Evolutionary conservation across 2,888 invertebrate genomes (phyloP).

Genomic region (Caenorhabditis panamensis): DNA sequence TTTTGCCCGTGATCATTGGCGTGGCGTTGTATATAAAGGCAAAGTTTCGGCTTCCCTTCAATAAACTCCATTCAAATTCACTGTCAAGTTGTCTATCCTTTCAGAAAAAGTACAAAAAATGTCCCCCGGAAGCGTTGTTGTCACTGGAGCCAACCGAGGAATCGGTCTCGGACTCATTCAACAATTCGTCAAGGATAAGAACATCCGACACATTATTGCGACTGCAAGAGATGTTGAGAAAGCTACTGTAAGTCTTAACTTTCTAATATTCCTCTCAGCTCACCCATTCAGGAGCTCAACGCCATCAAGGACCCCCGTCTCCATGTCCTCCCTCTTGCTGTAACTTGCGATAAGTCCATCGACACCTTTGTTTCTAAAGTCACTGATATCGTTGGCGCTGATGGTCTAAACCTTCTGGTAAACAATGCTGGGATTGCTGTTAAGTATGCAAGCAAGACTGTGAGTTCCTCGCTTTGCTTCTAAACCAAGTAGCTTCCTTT

Average conservation of each 20-base stretch:
- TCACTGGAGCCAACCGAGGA: conserved; percentile 93
- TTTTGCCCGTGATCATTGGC: no score
- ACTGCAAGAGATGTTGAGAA: conserved; percentile 88
- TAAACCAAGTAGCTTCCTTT: no score
- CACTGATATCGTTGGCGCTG: conserved; percentile 36
- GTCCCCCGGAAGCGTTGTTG: conserved; percentile 84
- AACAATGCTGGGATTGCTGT: conserved; percentile 8
- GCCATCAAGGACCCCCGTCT: background rate
- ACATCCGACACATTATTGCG: conserved; percentile 88
- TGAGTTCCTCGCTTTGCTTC: background rate
- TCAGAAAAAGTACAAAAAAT: no score
- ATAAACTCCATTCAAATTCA: no score
- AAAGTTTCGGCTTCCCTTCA: no score
- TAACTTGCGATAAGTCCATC: conserved; percentile 7
- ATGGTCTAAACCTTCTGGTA: conserved; percentile 22
- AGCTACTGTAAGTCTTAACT: conserved; percentile 59
- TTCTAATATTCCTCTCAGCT: no score
- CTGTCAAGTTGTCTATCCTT: no score
- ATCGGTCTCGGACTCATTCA: conserved; percentile 91
- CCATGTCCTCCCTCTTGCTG: background rate
- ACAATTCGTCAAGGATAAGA: conserved; percentile 82
- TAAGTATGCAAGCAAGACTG: background rate
- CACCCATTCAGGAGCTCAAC: conserved; percentile 1
- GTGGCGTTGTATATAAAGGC: no score
- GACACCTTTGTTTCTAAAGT: background rate